These are phyloP conservation scores for Ochropleura leucogaster DNA, from an alignment of 2,888 invertebrate genomes.

Conservation along the genomic window DNA sequence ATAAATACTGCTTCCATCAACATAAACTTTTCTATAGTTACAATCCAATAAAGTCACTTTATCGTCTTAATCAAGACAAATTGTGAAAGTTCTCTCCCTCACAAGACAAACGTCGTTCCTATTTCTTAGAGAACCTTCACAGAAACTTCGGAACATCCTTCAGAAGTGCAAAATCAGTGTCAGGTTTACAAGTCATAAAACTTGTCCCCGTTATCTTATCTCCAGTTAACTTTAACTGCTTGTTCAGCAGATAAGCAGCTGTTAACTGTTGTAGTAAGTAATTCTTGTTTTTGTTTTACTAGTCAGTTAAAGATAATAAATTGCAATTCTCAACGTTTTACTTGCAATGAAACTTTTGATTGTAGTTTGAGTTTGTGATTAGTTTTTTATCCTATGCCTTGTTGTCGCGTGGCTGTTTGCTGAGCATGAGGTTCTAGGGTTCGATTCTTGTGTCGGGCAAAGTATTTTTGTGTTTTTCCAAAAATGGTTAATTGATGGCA, in stretches of 20 bases:
- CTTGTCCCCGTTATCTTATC: slow-evolving; percentile 41
- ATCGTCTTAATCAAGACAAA: no score
- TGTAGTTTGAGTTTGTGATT: no score
- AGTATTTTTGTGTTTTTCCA: no score
- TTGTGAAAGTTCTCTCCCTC: no score
- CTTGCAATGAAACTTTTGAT: slow-evolving; percentile 7
- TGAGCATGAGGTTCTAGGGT: no score
- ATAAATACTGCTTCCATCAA: no score
- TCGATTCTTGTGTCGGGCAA: no score
- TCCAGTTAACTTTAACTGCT: slow-evolving; percentile 36
- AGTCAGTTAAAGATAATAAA: background rate
- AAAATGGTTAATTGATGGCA: no score
- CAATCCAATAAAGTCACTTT: no score
- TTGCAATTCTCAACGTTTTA: background rate
- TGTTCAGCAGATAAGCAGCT: slow-evolving; percentile 37
- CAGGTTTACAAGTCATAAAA: slow-evolving; percentile 30
- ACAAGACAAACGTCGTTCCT: background rate
- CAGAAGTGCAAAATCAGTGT: slow-evolving; percentile 32
- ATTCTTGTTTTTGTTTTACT: slow-evolving; percentile 29
- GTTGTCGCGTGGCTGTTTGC: background rate
- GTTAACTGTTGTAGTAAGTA: slow-evolving; percentile 24
- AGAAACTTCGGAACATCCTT: background rate
- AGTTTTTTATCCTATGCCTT: background rate
- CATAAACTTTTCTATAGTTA: no score
- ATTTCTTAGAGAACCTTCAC: background rate